These are phyloP conservation scores for Agelaius phoeniceus DNA, from an alignment of 2,113 vertebrate genomes.

Conservation along the genomic window DNA sequence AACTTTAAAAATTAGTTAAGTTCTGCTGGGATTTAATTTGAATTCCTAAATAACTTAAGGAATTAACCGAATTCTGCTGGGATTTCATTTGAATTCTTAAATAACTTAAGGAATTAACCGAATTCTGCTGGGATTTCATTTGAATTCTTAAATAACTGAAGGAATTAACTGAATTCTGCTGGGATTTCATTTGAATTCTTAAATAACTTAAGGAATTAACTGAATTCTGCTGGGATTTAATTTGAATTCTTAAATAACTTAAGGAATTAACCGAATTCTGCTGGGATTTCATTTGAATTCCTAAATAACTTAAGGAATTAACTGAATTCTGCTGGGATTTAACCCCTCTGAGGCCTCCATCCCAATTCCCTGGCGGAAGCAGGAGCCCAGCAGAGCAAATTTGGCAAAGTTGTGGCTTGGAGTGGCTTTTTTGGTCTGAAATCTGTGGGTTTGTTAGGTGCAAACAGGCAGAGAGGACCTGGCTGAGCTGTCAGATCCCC, in stretches of 20 bases:
- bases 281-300: background rate
- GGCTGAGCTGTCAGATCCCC: background rate
- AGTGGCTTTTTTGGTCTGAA: background rate
- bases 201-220: background rate
- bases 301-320: background rate
- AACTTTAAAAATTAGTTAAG: accelerated
- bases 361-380: background rate
- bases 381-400: background rate
- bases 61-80: background rate
- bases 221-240: no score
- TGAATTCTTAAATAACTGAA: background rate
- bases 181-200: background rate
- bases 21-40: no score
- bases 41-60: background rate
- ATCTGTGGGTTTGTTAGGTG: background rate
- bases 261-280: background rate
- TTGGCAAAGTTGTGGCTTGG: background rate
- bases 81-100: background rate
- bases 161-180: background rate
- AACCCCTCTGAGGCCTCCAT: background rate
- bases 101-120: background rate
- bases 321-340: background rate
- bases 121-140: background rate
- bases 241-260: background rate
- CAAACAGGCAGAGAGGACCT: constrained; percentile 1